Evolutionary conservation across 2,113 vertebrate species (phyloP).

Genomic region (Pseudorhombus dupliciocellatus): DNA sequence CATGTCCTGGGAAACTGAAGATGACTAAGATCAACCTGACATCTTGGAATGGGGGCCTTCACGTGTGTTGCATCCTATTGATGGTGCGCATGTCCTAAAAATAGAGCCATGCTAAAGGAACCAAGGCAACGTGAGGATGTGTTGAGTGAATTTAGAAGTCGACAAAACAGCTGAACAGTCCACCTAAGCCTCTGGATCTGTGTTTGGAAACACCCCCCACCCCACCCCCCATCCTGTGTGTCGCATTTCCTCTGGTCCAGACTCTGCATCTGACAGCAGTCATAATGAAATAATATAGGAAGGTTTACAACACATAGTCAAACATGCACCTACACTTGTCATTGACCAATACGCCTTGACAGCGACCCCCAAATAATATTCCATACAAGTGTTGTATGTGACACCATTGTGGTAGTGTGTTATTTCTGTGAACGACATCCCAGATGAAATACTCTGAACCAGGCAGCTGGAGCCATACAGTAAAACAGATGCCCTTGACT

Average conservation of each 20-base stretch:
- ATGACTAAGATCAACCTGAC: not conserved
- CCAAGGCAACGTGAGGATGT: slow-evolving; percentile 70
- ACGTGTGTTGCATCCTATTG: slow-evolving; percentile 21
- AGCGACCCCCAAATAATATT: not conserved
- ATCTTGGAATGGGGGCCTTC: slow-evolving; percentile 24
- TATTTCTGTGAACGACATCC: not conserved
- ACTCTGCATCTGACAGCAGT: slow-evolving; percentile 23
- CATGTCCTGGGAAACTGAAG: not conserved
- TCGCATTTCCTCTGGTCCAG: slow-evolving; percentile 53
- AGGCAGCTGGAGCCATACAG: slow-evolving; percentile 26
- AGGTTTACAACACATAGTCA: not conserved
- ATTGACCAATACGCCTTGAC: not conserved
- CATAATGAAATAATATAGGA: slow-evolving; percentile 11
- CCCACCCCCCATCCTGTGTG: slow-evolving; percentile 10
- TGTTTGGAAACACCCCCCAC: slow-evolving; percentile 50
- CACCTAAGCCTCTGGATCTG: slow-evolving; percentile 64
- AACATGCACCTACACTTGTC: not conserved
- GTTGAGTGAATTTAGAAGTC: slow-evolving; percentile 73
- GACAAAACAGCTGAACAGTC: slow-evolving; percentile 76
- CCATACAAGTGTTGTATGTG: not conserved
- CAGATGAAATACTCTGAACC: not conserved
- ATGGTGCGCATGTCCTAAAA: slow-evolving; percentile 54
- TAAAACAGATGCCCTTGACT: slow-evolving; percentile 64
- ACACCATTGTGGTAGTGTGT: not conserved
- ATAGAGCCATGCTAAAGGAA: slow-evolving; percentile 63